A percentile compares a stretch with the other conserved stretches of the same genome.
phyloP scores from a whole-genome alignment of 1,140 invertebrate species.

The Melitaea cinxia region DNA sequence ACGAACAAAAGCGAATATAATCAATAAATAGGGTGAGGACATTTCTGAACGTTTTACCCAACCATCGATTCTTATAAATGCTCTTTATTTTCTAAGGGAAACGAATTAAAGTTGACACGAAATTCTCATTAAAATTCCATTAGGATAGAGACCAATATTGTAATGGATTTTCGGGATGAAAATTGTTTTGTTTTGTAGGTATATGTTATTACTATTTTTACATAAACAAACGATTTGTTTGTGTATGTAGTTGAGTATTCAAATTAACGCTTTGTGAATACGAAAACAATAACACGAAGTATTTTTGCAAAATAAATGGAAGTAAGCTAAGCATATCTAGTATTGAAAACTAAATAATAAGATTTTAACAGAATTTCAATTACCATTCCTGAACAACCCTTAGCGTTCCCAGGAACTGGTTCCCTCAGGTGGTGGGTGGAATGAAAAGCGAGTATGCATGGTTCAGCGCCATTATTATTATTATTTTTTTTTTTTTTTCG shows the following conservation, averaged over 20 bases:
- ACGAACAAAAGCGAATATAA: constrained; percentile 5
- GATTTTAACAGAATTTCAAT: too few species aligned
- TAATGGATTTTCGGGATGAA: constrained; percentile 31
- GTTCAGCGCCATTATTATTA: too few species aligned
- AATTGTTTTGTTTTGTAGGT: constrained; percentile 38
- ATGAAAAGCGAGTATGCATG: too few species aligned
- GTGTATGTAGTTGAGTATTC: neutral
- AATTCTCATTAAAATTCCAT: constrained; percentile 74
- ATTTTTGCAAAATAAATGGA: too few species aligned
- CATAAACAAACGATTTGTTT: neutral
- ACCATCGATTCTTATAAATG: constrained; percentile 67
- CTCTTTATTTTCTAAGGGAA: constrained; percentile 39
- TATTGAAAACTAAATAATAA: too few species aligned
- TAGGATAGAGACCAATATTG: constrained; percentile 52
- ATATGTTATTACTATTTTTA: neutral
- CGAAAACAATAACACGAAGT: too few species aligned
- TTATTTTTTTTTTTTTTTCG: too few species aligned
- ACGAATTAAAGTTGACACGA: constrained; percentile 56
- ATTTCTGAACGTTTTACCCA: constrained; percentile 47
- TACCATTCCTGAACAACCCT: too few species aligned
- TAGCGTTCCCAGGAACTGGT: too few species aligned
- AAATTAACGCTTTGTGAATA: too few species aligned
- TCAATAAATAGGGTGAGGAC: constrained; percentile 40
- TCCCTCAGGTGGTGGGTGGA: too few species aligned
- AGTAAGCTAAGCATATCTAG: too few species aligned